Base-by-base conservation (phyloP, 2,113 vertebrate genomes). In the Cheilinus undulatus region DNA sequence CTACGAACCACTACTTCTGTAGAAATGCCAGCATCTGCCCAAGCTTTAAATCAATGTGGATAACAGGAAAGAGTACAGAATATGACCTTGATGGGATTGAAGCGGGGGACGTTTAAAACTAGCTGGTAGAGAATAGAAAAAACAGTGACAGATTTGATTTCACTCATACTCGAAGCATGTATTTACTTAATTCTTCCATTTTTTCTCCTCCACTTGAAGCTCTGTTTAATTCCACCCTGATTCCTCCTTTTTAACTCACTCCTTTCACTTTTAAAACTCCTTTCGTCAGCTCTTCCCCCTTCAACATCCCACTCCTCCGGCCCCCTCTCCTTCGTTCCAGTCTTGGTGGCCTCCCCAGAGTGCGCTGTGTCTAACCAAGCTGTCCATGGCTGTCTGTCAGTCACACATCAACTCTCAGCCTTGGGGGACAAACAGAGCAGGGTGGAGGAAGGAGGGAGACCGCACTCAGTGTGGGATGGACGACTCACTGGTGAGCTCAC, bases 341-440 rank as follows among this genome's bases (percentile, higher is more conserved):
- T 73, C 68, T 59, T 66, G 83, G 67, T 84, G 78, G 79, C 73
- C 68, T 92, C 89, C 84, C 87, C 62, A 53, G 86, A 90, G 85
- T 77, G 71, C 43, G 71, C 79, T 86, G 84, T 86, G 87, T 88
- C 84, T 83, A 83, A 89, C 87, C 83, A 65, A 80, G 80, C 87
- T 90, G 87, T 88, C 87, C 76, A 28, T 61, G 63, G 78, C 90
- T 87, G 88, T 88, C 90, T 71, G 84, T 92, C 90, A 90, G 81
- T 89, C 87, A 81, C 89, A 86, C 69, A 59, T 90, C 90, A 90
- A 73, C 81, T 82, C 75, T 59, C 24, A 61, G 81, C 69, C 87
- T 76, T 84, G 30, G 46, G 78, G 80, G 83, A 72, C 62, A 56
- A 59, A 73, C 43, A 54, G 49, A 80, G 69, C 51, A 28, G 72